These are phyloP conservation scores for Cryptocephalus moraei DNA, from an alignment of 2,888 invertebrate species.

Conservation along the genomic window DNA sequence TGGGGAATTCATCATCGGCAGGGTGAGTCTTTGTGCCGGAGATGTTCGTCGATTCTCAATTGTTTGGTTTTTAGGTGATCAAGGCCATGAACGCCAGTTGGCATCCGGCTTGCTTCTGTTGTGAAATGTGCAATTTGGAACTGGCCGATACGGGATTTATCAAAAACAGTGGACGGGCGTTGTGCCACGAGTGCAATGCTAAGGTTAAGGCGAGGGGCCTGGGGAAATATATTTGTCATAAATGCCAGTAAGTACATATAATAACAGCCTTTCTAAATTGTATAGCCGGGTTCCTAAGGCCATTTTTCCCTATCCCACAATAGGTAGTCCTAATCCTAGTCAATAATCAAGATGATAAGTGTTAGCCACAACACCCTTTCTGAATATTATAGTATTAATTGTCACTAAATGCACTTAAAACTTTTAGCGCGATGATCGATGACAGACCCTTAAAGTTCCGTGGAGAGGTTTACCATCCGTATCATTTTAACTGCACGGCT, in stretches of 20 bases:
- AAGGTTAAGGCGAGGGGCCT: slow-evolving; percentile 88
- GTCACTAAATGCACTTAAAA: too few relatives aligned
- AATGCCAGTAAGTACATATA: slow-evolving; percentile 79
- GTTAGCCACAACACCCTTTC: too few relatives aligned
- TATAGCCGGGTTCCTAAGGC: too few relatives aligned
- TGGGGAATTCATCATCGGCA: slow-evolving; percentile 91
- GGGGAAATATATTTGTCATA: slow-evolving; percentile 95
- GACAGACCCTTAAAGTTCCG: slow-evolving; percentile 84
- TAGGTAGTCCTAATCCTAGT: too few relatives aligned
- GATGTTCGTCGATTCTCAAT: too few relatives aligned
- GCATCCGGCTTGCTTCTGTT: slow-evolving; percentile 97
- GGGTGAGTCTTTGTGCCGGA: slow-evolving; percentile 46
- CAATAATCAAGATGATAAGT: too few relatives aligned
- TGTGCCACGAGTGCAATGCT: slow-evolving; percentile 96
- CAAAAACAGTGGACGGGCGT: slow-evolving; percentile 72
- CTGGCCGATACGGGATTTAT: slow-evolving; percentile 97
- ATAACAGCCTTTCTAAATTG: background rate
- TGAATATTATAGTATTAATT: too few relatives aligned
- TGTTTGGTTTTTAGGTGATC: slow-evolving; percentile 62
- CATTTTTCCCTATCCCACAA: too few relatives aligned
- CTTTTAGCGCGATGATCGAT: slow-evolving; percentile 73
- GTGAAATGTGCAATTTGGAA: slow-evolving; percentile 84
- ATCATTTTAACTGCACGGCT: slow-evolving; percentile 95
- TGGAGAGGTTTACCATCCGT: slow-evolving; percentile 97
- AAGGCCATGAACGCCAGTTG: slow-evolving; percentile 99